These are phyloP conservation scores for Hippocampus guttulatus DNA, from an alignment of 2,113 vertebrate genomes.

Conservation along the genomic window DNA sequence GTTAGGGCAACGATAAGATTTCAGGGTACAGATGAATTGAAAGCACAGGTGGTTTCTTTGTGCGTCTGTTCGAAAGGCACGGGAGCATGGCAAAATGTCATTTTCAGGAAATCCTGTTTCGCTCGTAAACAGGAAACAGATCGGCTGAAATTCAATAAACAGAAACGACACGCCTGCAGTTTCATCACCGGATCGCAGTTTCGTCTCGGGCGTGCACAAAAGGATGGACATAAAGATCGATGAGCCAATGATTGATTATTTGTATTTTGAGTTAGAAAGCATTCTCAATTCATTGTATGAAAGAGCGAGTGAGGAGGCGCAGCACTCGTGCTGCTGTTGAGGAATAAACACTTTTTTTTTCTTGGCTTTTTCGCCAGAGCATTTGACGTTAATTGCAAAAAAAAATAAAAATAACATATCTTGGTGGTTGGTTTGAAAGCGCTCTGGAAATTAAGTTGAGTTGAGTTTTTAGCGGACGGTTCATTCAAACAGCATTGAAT, in stretches of 20 bases:
- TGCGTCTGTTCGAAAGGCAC: constrained; percentile 9
- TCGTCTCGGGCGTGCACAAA: not conserved
- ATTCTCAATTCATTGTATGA: too few species aligned
- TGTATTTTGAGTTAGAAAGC: not conserved
- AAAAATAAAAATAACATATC: too few species aligned
- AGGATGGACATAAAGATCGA: not conserved
- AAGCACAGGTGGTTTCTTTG: not conserved
- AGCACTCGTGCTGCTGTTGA: too few species aligned
- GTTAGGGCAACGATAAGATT: not conserved
- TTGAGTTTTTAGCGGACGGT: too few species aligned
- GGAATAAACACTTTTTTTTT: too few species aligned
- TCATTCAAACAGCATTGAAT: not conserved
- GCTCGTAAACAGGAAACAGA: constrained; percentile 44
- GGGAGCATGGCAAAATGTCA: constrained; percentile 27
- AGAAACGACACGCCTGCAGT: not conserved
- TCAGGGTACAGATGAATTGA: not conserved
- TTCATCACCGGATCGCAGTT: constrained; percentile 16
- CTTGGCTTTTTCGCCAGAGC: too few species aligned
- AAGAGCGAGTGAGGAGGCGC: too few species aligned
- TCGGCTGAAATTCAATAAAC: constrained; percentile 33
- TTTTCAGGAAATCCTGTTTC: constrained; percentile 49
- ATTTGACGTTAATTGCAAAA: too few species aligned
- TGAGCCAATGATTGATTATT: not conserved
- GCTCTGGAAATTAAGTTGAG: too few species aligned
- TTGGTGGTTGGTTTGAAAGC: too few species aligned